Percentiles rank a stretch among this genome's conserved stretches.
These are phyloP conservation scores for Globicephala melas DNA, from an alignment of 2,113 vertebrate species.

Conservation along the genomic window DNA sequence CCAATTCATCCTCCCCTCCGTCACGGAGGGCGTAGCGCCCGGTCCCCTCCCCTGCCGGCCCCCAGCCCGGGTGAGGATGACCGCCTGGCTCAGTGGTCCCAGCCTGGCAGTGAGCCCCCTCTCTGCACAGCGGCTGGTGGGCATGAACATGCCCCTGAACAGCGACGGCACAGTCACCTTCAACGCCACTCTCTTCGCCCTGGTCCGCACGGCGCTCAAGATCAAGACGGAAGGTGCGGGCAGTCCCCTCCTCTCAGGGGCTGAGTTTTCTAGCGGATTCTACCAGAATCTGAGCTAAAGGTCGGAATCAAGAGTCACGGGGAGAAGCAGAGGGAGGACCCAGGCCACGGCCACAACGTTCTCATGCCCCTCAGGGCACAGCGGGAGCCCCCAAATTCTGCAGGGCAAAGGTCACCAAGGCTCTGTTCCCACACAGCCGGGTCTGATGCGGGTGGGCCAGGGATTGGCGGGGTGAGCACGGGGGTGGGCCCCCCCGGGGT, in stretches of 20 bases:
- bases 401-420: not conserved
- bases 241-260: not conserved
- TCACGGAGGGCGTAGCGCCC: accelerated
- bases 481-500: not conserved
- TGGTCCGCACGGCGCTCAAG: conserved; percentile 97
- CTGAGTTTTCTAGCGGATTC: not conserved
- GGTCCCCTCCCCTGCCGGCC: not conserved
- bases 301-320: not conserved
- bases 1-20: not conserved
- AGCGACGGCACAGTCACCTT: conserved; percentile 97
- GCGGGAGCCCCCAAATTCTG: not conserved
- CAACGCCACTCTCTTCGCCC: conserved; percentile 96
- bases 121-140: conserved; percentile 89
- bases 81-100: not conserved
- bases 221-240: conserved; percentile 97
- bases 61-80: not conserved
- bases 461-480: not conserved
- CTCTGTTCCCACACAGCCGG: not conserved
- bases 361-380: not conserved
- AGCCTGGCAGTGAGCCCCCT: accelerated
- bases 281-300: not conserved
- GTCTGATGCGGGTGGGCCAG: not conserved
- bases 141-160: conserved; percentile 99
- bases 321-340: too few species aligned
- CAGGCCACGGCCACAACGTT: not conserved